A percentile compares a stretch with the other conserved stretches of the same genome.
These are phyloP conservation scores for Aulostomus chinensis DNA, from an alignment of 2,797 vertebrate genomes.

Conservation along the genomic window DNA sequence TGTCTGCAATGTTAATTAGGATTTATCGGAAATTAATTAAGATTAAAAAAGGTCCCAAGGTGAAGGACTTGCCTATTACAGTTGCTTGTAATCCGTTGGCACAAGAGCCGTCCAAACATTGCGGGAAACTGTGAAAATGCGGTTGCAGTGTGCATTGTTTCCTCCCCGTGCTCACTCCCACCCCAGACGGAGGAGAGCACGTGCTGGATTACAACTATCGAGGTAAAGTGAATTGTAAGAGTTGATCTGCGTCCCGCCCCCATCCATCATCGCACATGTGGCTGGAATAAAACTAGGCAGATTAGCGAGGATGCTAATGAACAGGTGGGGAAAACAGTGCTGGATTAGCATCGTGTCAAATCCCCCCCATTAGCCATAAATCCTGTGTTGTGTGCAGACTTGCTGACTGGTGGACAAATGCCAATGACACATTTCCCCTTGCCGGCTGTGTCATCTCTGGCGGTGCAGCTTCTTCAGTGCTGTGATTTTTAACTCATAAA, in stretches of 20 bases:
- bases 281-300: too few relatives aligned
- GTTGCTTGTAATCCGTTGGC: conserved; percentile 72
- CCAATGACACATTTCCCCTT: conserved; percentile 46
- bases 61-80: conserved; percentile 74
- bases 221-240: too few relatives aligned
- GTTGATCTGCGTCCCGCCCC: too few relatives aligned
- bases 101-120: conserved; percentile 55
- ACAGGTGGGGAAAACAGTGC: conserved; percentile 52
- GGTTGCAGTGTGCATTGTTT: conserved; percentile 1
- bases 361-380: conserved; percentile 57
- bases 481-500: too few relatives aligned
- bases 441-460: conserved; percentile 18
- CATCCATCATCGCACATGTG: background rate
- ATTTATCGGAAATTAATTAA: conserved; percentile 81
- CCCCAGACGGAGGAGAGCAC: too few relatives aligned
- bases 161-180: background rate
- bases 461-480: too few relatives aligned
- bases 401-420: conserved; percentile 45
- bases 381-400: conserved; percentile 40
- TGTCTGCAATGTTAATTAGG: conserved; percentile 71
- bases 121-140: conserved; percentile 29
- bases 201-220: too few relatives aligned
- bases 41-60: conserved; percentile 77
- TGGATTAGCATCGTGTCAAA: conserved; percentile 64
- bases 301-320: too few relatives aligned